phyloP scores from a whole-genome alignment of 1,140 invertebrate genomes.

The Lamellibrachia luymesi region DNA sequence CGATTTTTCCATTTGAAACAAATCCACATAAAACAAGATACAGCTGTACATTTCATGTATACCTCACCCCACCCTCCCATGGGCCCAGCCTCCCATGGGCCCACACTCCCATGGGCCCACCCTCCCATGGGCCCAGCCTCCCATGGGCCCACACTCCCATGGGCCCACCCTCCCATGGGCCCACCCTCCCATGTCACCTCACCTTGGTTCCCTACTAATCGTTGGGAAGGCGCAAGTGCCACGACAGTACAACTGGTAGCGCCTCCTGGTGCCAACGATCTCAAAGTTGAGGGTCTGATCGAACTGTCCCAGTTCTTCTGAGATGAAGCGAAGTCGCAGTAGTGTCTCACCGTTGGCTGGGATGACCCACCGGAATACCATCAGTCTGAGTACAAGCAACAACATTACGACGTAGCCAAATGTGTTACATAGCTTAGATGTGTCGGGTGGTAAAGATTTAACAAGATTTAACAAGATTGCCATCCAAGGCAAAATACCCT shows the following conservation, averaged over 20 bases:
- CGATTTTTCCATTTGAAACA: neutral
- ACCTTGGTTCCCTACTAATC: conserved; percentile 57
- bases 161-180: conserved; percentile 8
- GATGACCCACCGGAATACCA: conserved; percentile 52
- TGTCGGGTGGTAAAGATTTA: neutral
- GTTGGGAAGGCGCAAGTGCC: conserved; percentile 57
- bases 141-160: neutral
- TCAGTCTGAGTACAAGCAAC: conserved; percentile 38
- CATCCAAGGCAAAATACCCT: no score
- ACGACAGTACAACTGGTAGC: conserved; percentile 56
- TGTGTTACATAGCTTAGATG: neutral
- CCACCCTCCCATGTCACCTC: no score
- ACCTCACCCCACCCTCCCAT: no score
- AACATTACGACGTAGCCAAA: conserved; percentile 8
- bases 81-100: neutral
- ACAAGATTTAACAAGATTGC: no score
- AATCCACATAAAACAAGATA: neutral
- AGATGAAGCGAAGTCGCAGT: conserved; percentile 50
- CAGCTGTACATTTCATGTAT: no score
- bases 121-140: no score
- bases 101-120: neutral
- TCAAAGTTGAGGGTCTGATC: conserved; percentile 59
- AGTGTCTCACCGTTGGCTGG: conserved; percentile 48
- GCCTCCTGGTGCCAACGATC: conserved; percentile 51
- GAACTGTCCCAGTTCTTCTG: conserved; percentile 57